Conservation (phyloP, 2,797 vertebrate species). For the Gobionotothen gibberifrons region DNA sequence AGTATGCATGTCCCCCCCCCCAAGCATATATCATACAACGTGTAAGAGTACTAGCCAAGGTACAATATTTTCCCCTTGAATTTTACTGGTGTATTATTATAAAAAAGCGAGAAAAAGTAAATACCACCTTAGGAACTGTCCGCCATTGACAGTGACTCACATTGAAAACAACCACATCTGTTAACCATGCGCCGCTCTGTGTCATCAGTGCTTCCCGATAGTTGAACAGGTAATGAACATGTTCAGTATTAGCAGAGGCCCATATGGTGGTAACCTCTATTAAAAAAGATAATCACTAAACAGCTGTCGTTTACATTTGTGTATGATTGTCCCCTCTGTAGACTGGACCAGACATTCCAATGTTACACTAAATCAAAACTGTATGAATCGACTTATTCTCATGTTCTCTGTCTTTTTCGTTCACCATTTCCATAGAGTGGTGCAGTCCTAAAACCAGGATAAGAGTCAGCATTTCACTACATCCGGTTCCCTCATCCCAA, state of each 20-base stretch:
- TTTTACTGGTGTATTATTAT: too few relatives aligned
- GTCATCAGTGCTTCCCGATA: constrained; percentile 22
- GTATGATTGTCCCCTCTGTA: constrained; percentile 7
- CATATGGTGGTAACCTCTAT: constrained; percentile 42
- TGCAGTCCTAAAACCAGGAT: too few relatives aligned
- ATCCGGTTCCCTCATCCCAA: too few relatives aligned
- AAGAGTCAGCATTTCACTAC: too few relatives aligned
- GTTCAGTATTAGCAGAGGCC: constrained; percentile 19
- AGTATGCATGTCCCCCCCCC: too few relatives aligned
- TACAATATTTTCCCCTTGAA: too few relatives aligned
- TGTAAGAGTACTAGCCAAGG: too few relatives aligned
- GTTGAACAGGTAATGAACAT: constrained; percentile 61
- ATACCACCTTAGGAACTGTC: neutral
- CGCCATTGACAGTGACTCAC: constrained; percentile 8
- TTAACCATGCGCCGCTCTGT: constrained; percentile 47
- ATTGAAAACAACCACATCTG: constrained; percentile 46
- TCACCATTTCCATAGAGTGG: neutral
- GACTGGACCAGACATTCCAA: constrained; percentile 14
- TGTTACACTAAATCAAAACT: constrained; percentile 20
- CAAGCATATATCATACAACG: too few relatives aligned
- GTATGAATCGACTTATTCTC: neutral
- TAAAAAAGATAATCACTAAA: constrained; percentile 43
- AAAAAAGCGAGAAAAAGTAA: too few relatives aligned
- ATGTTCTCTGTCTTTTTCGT: constrained; percentile 6
- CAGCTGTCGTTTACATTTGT: constrained; percentile 13